A percentile compares a stretch with the other conserved stretches of the same genome.
phyloP scores from a whole-genome alignment of 2,113 vertebrate species.

The Hippoglossus stenolepis region DNA sequence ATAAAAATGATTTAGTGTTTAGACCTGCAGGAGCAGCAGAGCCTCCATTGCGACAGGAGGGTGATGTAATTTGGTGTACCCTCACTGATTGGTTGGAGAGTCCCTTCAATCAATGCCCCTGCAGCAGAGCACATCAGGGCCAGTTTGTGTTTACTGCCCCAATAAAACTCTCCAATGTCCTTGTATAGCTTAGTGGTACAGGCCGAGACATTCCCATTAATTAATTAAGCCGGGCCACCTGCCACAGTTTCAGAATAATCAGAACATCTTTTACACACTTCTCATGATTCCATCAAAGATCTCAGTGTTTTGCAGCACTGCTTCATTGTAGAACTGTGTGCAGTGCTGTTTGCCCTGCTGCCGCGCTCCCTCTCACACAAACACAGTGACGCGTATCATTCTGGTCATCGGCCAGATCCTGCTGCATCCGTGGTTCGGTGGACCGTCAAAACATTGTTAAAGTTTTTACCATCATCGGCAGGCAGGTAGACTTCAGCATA shows the following conservation, averaged over 20 bases:
- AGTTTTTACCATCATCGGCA: too few species aligned
- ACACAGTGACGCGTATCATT: not conserved
- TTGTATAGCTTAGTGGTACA: conserved; percentile 13
- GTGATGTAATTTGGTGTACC: not conserved
- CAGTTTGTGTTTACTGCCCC: conserved; percentile 1
- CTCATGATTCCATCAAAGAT: not conserved
- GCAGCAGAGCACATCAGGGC: conserved; percentile 15
- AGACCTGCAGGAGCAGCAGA: not conserved
- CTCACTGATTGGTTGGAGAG: not conserved
- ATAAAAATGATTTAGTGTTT: not conserved
- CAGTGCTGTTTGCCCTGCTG: not conserved
- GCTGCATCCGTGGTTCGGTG: too few species aligned
- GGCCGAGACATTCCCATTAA: not conserved
- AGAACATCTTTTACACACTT: not conserved
- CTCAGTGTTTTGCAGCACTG: not conserved
- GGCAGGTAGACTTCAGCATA: too few species aligned
- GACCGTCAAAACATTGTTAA: too few species aligned
- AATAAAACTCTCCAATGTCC: conserved; percentile 6
- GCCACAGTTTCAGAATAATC: not conserved
- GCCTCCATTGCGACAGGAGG: not conserved
- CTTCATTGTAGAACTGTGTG: not conserved
- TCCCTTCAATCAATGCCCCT: not conserved
- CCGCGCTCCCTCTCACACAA: not conserved
- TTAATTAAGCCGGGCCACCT: not conserved
- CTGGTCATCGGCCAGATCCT: too few species aligned